A percentile compares a stretch with the other conserved stretches of the same genome.
Conservation (phyloP, 2,888 invertebrate species). For the Agrotis segetum region DNA sequence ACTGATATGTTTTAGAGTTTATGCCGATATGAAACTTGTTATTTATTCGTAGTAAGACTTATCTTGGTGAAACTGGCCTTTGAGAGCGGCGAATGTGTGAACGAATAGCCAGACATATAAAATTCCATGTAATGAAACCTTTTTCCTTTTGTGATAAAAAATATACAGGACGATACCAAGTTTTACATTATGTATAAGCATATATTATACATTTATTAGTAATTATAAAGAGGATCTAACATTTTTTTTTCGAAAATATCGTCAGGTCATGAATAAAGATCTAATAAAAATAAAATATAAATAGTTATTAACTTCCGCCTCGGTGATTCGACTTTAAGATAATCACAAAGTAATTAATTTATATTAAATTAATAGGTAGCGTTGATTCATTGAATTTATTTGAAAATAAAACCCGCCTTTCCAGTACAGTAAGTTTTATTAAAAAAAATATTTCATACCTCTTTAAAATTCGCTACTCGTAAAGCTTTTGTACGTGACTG, state of each 20-base stretch:
- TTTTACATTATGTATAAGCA: too few species aligned
- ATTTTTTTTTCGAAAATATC: neutral
- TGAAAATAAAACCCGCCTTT: conserved; percentile 14
- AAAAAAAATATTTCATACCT: conserved; percentile 1
- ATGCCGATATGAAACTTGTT: conserved; percentile 41
- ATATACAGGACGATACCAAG: neutral
- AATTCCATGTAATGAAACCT: neutral
- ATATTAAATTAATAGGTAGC: conserved; percentile 31
- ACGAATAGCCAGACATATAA: neutral
- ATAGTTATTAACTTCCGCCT: conserved; percentile 9
- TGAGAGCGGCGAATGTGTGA: neutral
- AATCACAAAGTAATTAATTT: conserved; percentile 33
- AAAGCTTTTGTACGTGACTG: conserved; percentile 27
- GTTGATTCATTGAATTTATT: conserved; percentile 38
- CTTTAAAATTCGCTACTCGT: conserved; percentile 1
- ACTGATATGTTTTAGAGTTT: conserved; percentile 46
- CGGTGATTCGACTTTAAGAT: conserved; percentile 21
- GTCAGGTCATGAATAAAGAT: neutral
- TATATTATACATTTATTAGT: neutral
- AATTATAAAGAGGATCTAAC: neutral
- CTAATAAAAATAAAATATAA: conserved; percentile 3
- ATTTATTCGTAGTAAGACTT: conserved; percentile 39
- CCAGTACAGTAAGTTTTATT: conserved; percentile 18
- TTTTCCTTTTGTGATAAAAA: neutral
- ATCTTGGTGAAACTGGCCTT: conserved; percentile 6